Conservation (phyloP, 2,888 invertebrate species). For the Tethea ocularis region DNA sequence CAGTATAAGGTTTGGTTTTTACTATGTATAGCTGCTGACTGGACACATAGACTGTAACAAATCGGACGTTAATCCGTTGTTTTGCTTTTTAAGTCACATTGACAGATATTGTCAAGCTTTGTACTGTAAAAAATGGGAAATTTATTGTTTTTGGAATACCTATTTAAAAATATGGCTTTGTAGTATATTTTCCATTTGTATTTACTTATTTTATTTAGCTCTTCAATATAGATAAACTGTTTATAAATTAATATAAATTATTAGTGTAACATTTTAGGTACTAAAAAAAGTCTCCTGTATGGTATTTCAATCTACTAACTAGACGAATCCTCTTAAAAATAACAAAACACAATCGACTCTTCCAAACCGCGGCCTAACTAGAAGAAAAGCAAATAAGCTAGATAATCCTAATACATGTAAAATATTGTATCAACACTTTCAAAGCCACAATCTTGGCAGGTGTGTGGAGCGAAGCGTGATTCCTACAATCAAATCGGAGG, state of each 20-base stretch:
- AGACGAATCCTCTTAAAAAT: background rate
- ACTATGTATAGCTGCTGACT: slow-evolving; percentile 15
- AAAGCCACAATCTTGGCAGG: slow-evolving; percentile 60
- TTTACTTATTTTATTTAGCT: too few species aligned
- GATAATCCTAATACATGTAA: slow-evolving; percentile 6
- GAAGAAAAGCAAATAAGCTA: background rate
- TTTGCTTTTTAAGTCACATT: slow-evolving; percentile 37
- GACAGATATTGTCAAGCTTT: background rate
- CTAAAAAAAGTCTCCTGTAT: too few species aligned
- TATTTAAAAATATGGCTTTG: too few species aligned
- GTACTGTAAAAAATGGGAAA: background rate
- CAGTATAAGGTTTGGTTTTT: background rate
- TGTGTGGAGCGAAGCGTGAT: slow-evolving; percentile 72
- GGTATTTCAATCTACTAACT: background rate
- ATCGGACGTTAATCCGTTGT: slow-evolving; percentile 45
- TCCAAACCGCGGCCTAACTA: background rate
- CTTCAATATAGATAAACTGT: too few species aligned
- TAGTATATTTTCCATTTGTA: too few species aligned
- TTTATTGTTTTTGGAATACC: too few species aligned
- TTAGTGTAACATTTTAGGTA: too few species aligned
- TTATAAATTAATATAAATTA: too few species aligned
- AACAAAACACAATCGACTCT: background rate
- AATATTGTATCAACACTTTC: slow-evolving; percentile 22
- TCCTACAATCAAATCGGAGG: slow-evolving; percentile 73
- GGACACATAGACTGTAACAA: slow-evolving; percentile 29